These are phyloP conservation scores for Lottia gigantea DNA, from an alignment of 2,888 invertebrate species.

Conservation along the genomic window DNA sequence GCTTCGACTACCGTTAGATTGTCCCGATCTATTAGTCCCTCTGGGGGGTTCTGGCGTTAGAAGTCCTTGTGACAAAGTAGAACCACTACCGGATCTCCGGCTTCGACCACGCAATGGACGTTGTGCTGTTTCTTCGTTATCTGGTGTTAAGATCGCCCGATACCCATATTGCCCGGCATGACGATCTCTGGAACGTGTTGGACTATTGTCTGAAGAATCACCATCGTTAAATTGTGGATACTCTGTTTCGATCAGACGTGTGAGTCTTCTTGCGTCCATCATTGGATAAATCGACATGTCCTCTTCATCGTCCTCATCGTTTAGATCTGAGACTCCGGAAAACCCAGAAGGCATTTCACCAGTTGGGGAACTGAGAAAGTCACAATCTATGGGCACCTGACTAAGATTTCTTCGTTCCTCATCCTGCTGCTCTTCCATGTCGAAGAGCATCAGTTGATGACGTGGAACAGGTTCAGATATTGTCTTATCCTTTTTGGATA, in stretches of 20 bases:
- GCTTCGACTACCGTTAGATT: neutral
- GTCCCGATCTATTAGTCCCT: neutral
- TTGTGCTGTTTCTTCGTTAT: neutral
- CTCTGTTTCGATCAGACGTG: neutral
- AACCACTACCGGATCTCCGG: neutral
- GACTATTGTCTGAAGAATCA: neutral
- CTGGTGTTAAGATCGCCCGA: neutral
- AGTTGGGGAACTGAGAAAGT: neutral
- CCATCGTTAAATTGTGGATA: constrained; percentile 1
- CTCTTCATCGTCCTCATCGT: constrained; percentile 13
- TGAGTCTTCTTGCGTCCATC: neutral
- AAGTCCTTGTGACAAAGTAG: neutral
- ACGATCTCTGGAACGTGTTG: neutral
- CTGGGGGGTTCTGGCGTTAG: neutral
- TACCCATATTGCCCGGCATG: neutral
- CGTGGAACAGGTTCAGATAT: constrained; percentile 50
- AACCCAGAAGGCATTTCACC: neutral
- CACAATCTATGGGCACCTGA: neutral
- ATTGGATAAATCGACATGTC: neutral
- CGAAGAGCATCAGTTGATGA: constrained; percentile 48
- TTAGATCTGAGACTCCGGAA: constrained; percentile 13
- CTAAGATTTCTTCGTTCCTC: constrained; percentile 15
- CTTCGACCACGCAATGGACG: neutral
- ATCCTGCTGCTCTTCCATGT: constrained; percentile 37
- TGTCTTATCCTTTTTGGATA: constrained; percentile 38